These are phyloP conservation scores for Ephydatia muelleri DNA, from an alignment of 37 sponge, comb jelly and placozoan genomes.

Conservation along the genomic window DNA sequence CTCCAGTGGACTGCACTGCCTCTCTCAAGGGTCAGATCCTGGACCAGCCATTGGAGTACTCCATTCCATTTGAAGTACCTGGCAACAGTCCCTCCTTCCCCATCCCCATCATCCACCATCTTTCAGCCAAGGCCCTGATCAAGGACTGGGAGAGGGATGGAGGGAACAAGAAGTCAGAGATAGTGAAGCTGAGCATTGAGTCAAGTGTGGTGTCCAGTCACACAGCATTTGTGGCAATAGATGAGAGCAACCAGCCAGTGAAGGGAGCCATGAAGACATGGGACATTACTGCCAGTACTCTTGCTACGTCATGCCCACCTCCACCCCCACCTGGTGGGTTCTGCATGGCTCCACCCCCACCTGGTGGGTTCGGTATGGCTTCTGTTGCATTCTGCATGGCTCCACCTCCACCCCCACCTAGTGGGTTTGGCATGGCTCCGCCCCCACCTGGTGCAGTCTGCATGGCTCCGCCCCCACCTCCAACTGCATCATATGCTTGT, in stretches of 20 bases:
- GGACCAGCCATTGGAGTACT: neutral
- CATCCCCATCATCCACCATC: slow-evolving; percentile 38
- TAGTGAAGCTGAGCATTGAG: slow-evolving; percentile 45
- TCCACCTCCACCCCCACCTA: too few species aligned
- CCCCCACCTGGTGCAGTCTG: too few species aligned
- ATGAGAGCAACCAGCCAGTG: slow-evolving; percentile 18
- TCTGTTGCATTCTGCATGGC: too few species aligned
- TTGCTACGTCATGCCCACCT: too few species aligned
- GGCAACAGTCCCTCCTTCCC: neutral
- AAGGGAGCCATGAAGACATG: slow-evolving; percentile 47
- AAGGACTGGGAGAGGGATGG: slow-evolving; percentile 20
- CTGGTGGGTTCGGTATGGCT: too few species aligned
- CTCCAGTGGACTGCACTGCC: slow-evolving; percentile 11
- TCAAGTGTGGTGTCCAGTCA: slow-evolving; percentile 39
- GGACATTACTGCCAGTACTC: slow-evolving; percentile 30
- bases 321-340: too few species aligned
- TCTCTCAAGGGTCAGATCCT: slow-evolving; percentile 1
- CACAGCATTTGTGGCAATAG: slow-evolving; percentile 54
- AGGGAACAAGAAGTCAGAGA: slow-evolving; percentile 26
- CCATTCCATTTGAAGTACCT: slow-evolving; percentile 7
- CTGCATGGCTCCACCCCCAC: too few species aligned
- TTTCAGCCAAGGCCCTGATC: slow-evolving; percentile 44
- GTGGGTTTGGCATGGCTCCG: too few species aligned
- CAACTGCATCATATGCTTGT: too few species aligned
- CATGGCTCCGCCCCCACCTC: too few species aligned